phyloP scores from a whole-genome alignment of 2,113 vertebrate genomes.

The Trinectes maculatus region DNA sequence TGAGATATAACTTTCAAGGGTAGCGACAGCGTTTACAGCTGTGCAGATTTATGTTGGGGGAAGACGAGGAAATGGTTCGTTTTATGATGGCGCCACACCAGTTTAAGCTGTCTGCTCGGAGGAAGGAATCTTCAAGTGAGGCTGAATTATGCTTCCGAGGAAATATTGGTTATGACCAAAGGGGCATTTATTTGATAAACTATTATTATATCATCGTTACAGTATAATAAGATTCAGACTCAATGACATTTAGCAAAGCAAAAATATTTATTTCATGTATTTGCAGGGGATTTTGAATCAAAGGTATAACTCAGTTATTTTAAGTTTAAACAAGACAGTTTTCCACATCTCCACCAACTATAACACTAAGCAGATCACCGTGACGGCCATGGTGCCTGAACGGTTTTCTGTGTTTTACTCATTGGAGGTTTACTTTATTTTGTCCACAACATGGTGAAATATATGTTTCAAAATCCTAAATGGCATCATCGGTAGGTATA shows the following conservation, averaged over 20 bases:
- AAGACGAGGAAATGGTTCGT: conserved; percentile 5
- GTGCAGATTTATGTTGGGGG: background rate
- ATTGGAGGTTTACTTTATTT: too few relatives aligned
- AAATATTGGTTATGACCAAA: conserved; percentile 2
- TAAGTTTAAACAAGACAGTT: too few relatives aligned
- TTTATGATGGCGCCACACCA: conserved; percentile 6
- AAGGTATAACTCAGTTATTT: too few relatives aligned
- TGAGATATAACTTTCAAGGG: conserved; percentile 21
- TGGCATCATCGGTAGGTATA: too few relatives aligned
- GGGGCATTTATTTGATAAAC: background rate
- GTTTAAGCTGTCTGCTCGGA: conserved; percentile 12
- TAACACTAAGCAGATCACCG: too few relatives aligned
- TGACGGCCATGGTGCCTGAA: too few relatives aligned
- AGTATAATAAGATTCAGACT: too few relatives aligned
- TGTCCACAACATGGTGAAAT: too few relatives aligned
- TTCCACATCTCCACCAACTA: too few relatives aligned
- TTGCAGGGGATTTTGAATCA: background rate
- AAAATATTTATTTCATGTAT: background rate
- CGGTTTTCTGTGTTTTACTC: too few relatives aligned
- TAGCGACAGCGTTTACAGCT: background rate
- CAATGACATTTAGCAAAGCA: background rate
- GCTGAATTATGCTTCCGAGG: conserved; percentile 15
- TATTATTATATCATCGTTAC: too few relatives aligned
- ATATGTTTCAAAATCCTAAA: too few relatives aligned
- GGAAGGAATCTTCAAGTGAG: conserved; percentile 2